Conservation (phyloP, 2,888 invertebrate species). For the Acheta domesticus region DNA sequence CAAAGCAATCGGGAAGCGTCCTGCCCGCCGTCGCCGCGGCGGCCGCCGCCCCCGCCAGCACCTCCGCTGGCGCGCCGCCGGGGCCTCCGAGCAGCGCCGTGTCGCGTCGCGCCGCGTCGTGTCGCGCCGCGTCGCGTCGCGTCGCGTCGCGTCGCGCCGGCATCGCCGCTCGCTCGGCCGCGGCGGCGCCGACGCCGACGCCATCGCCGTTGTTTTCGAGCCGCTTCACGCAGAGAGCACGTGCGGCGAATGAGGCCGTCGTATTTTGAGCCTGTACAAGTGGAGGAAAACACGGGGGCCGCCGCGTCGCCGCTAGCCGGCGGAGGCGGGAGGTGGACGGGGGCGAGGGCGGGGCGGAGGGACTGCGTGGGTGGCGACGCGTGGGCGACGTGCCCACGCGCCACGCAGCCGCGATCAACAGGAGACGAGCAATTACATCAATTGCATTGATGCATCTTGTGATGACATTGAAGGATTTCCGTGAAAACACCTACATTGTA, state of each 20-base stretch:
- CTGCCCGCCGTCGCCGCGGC: no score
- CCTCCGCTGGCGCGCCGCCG: background rate
- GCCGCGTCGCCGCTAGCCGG: background rate
- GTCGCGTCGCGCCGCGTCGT: no score
- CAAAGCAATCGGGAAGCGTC: no score
- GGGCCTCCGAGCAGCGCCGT: background rate
- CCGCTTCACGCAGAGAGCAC: background rate
- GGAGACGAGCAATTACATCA: no score
- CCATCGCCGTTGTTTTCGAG: constrained; percentile 3
- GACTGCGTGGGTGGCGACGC: no score
- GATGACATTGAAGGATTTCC: no score
- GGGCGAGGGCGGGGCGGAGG: no score
- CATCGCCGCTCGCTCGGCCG: background rate
- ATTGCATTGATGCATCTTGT: no score
- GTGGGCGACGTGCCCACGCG: no score
- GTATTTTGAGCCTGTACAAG: constrained; percentile 10
- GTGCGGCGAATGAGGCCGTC: constrained; percentile 9
- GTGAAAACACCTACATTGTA: no score
- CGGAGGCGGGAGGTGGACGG: background rate
- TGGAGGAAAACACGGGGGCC: background rate
- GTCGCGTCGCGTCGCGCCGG: background rate
- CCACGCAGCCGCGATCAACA: no score
- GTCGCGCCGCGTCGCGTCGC: no score
- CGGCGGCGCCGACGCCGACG: background rate
- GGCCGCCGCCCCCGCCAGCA: background rate